Conservation (phyloP, 2,888 invertebrate genomes). For the Chrysomela aeneicollis region DNA sequence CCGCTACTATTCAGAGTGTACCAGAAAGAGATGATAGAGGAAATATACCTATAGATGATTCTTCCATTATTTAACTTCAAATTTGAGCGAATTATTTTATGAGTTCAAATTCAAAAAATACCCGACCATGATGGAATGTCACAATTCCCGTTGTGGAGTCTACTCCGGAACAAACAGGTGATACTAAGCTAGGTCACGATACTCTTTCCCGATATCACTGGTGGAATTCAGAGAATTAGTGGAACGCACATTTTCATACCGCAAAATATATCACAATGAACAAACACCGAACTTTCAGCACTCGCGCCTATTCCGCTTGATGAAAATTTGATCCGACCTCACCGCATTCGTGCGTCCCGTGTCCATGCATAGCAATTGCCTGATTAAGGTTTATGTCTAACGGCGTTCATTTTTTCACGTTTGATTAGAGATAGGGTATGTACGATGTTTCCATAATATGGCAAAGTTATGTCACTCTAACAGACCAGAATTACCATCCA, state of each 20-base stretch:
- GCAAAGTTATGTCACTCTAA: too few species aligned
- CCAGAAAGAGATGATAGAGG: too few species aligned
- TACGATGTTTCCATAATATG: neutral
- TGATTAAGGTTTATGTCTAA: constrained; percentile 3
- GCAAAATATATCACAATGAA: constrained; percentile 2
- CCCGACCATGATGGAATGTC: too few species aligned
- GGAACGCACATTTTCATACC: constrained; percentile 1
- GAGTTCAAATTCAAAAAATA: too few species aligned
- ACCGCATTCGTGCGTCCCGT: constrained; percentile 7
- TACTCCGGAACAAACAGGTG: neutral
- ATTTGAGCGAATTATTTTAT: too few species aligned
- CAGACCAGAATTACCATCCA: too few species aligned
- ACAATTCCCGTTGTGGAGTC: neutral
- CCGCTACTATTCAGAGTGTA: too few species aligned
- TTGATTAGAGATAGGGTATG: neutral
- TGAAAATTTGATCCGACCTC: constrained; percentile 5
- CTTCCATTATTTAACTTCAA: too few species aligned
- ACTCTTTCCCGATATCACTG: neutral
- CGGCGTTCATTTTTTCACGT: neutral
- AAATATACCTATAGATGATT: too few species aligned
- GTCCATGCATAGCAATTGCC: constrained; percentile 5
- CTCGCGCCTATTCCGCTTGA: neutral
- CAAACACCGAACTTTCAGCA: constrained; percentile 3
- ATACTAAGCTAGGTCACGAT: neutral
- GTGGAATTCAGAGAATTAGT: neutral